These are phyloP conservation scores for Dinoponera quadriceps DNA, from an alignment of 1,140 invertebrate genomes.

Conservation along the genomic window DNA sequence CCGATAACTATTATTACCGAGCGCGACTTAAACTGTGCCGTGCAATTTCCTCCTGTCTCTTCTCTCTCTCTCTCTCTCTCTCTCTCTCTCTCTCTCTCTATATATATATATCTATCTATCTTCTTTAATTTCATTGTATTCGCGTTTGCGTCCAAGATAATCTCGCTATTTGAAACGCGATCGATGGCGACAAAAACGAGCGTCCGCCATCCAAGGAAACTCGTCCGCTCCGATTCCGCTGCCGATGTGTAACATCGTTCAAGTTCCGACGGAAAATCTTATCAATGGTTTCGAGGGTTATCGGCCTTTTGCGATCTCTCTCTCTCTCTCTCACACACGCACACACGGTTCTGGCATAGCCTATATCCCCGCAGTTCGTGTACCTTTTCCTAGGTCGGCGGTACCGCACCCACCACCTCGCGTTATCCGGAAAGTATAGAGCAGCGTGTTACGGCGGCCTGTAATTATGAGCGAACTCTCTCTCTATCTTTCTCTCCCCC, in stretches of 20 bases:
- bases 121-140: too few species aligned
- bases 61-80: too few species aligned
- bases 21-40: too few species aligned
- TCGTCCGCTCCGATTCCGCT: not conserved
- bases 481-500: not conserved
- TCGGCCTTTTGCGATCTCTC: slow-evolving; percentile 3
- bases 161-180: not conserved
- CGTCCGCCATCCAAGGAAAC: not conserved
- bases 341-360: not conserved
- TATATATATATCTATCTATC: too few species aligned
- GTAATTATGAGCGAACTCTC: slow-evolving; percentile 72
- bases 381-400: slow-evolving; percentile 20
- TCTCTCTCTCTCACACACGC: too few species aligned
- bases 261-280: slow-evolving; percentile 7
- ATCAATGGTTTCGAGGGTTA: slow-evolving; percentile 8
- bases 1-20: too few species aligned
- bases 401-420: slow-evolving; percentile 18
- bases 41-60: too few species aligned
- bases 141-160: not conserved
- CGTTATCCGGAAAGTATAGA: slow-evolving; percentile 64
- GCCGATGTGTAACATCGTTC: not conserved
- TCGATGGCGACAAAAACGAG: slow-evolving; percentile 3
- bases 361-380: slow-evolving; percentile 22
- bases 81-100: too few species aligned
- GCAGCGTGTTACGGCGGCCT: slow-evolving; percentile 54